Evolutionary conservation across 1,140 invertebrate genomes (phyloP).

Genomic region (Chironomus tepperi): DNA sequence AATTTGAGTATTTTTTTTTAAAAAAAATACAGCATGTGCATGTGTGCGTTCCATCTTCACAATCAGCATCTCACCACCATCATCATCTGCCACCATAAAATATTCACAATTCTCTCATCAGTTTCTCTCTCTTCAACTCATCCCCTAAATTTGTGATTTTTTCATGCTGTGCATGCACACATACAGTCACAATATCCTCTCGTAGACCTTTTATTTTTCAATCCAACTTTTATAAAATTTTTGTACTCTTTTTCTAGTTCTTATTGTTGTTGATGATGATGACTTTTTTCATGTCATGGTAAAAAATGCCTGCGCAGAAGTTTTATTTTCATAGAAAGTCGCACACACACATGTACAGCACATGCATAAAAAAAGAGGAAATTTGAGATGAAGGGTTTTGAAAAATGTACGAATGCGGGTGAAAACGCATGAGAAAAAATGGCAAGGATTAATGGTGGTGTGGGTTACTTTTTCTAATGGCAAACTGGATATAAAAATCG

Average conservation of each 20-base stretch:
- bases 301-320: constrained; percentile 21
- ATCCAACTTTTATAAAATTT: too few relatives aligned
- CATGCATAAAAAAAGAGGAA: too few relatives aligned
- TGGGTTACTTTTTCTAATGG: not conserved
- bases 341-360: not conserved
- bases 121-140: not conserved
- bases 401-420: not conserved
- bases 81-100: not conserved
- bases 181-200: not conserved
- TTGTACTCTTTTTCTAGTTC: not conserved
- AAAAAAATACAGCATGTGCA: not conserved
- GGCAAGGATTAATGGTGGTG: not conserved
- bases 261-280: not conserved
- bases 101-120: not conserved
- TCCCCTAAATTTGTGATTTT: too few relatives aligned
- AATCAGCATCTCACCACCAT: not conserved
- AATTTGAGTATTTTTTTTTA: too few relatives aligned
- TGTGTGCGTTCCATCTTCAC: not conserved
- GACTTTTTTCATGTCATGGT: not conserved
- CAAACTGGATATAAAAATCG: not conserved
- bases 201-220: too few relatives aligned
- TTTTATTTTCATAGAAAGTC: constrained; percentile 8
- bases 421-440: not conserved
- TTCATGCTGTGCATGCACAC: not conserved
- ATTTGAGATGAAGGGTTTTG: not conserved